Conservation (phyloP, 2,113 vertebrate species). For the Pygathrix nemaeus region DNA sequence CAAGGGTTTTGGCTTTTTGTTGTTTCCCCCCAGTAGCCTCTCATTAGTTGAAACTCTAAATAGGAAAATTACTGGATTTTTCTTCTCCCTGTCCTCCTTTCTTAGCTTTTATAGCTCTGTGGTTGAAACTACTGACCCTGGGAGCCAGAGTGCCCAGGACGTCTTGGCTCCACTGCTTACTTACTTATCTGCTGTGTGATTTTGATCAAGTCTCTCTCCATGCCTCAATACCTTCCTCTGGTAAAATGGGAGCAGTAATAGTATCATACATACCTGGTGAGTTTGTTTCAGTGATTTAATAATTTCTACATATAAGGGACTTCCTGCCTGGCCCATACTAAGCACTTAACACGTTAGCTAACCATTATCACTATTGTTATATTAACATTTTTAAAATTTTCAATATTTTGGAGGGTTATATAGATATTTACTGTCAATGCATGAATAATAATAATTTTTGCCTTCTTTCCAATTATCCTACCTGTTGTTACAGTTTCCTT, state of each 20-base stretch:
- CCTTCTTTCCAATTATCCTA: neutral
- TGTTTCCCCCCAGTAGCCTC: neutral
- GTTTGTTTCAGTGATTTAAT: neutral
- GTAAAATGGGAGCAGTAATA: neutral
- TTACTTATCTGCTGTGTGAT: neutral
- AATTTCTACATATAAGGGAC: neutral
- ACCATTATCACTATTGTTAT: neutral
- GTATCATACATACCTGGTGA: neutral
- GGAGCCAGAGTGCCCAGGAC: fast-evolving
- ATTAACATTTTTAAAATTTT: neutral
- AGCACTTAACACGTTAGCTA: neutral
- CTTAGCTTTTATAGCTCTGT: neutral
- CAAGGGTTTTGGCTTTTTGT: neutral
- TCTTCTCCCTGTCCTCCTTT: neutral
- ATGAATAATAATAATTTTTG: neutral
- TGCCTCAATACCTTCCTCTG: neutral
- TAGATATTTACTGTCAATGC: neutral
- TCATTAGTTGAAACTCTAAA: neutral
- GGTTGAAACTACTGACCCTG: neutral
- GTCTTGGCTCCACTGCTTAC: neutral
- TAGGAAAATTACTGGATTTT: neutral
- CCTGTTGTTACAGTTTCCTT: neutral
- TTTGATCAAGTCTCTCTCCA: neutral
- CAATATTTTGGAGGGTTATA: neutral
- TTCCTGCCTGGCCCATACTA: neutral